A percentile compares a stretch with the other conserved stretches of the same genome.
Conservation (phyloP, 1,140 invertebrate species). For the Daktulosphaira vitifoliae region DNA sequence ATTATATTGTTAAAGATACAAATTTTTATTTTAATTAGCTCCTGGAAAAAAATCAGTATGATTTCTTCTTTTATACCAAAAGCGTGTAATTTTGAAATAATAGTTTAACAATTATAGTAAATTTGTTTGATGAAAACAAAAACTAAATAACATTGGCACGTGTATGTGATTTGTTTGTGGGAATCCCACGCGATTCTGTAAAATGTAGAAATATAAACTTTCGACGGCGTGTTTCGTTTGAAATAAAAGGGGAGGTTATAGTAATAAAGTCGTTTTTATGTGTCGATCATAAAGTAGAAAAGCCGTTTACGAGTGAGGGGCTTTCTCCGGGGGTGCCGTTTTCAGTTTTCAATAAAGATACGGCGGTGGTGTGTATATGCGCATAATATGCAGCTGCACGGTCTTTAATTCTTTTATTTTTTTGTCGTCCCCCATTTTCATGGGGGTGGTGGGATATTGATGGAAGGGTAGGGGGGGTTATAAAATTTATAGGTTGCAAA, state of each 20-base stretch:
- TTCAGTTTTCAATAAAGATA: conserved; percentile 34
- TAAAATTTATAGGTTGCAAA: conserved; percentile 34
- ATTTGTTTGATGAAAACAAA: too few relatives aligned
- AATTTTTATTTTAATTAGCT: too few relatives aligned
- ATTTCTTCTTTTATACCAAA: too few relatives aligned
- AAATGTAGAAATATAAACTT: too few relatives aligned
- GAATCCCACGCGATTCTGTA: too few relatives aligned
- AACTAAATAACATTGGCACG: too few relatives aligned
- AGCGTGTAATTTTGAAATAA: too few relatives aligned
- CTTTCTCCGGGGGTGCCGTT: conserved; percentile 31
- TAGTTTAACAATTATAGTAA: too few relatives aligned
- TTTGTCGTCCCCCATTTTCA: neutral
- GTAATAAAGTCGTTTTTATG: conserved; percentile 33
- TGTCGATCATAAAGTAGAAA: conserved; percentile 34
- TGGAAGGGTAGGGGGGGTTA: neutral
- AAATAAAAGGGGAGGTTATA: conserved; percentile 5
- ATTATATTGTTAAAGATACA: too few relatives aligned
- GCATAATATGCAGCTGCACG: conserved; percentile 32
- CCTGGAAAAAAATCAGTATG: too few relatives aligned
- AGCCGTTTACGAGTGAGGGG: conserved; percentile 28
- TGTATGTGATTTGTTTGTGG: too few relatives aligned
- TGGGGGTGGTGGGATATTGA: neutral
- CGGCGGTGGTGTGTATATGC: conserved; percentile 4
- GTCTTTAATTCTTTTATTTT: conserved; percentile 6
- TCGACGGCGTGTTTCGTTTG: neutral